These are phyloP conservation scores for Sussaba pulchella DNA, from an alignment of 2,888 invertebrate species.

Conservation along the genomic window DNA sequence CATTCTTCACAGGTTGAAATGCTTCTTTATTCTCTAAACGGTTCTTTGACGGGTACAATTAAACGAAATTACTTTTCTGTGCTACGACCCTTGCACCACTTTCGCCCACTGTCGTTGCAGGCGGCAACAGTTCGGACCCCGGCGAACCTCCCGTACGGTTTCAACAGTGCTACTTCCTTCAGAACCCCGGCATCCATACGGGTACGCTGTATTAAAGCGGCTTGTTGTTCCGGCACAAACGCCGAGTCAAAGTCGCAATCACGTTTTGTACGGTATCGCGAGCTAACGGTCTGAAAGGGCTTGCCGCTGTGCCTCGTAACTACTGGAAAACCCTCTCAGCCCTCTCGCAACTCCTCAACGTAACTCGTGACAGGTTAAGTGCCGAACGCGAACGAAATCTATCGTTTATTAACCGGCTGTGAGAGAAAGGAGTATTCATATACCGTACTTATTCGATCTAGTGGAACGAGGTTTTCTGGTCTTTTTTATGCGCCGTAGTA, in stretches of 20 bases:
- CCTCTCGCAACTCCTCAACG: background rate
- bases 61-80: constrained; percentile 28
- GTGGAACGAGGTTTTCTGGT: too few species aligned
- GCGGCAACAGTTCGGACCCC: constrained; percentile 10
- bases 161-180: constrained; percentile 12
- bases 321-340: too few species aligned
- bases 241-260: constrained; percentile 31
- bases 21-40: constrained; percentile 28
- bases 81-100: constrained; percentile 18
- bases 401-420: background rate
- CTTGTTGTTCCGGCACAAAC: constrained; percentile 22
- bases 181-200: background rate
- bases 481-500: too few species aligned
- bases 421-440: background rate
- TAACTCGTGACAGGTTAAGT: background rate
- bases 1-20: constrained; percentile 24
- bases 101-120: constrained; percentile 5
- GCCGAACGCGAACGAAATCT: too few species aligned
- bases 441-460: too few species aligned
- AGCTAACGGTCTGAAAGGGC: background rate
- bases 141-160: background rate
- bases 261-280: constrained; percentile 9
- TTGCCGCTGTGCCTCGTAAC: constrained; percentile 24
- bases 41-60: constrained; percentile 41
- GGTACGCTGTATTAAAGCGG: constrained; percentile 17